Evolutionary conservation across 2,888 invertebrate species (phyloP), one percentile per base, ranked within the genome.

Genomic region (Colletes collaris): DNA sequence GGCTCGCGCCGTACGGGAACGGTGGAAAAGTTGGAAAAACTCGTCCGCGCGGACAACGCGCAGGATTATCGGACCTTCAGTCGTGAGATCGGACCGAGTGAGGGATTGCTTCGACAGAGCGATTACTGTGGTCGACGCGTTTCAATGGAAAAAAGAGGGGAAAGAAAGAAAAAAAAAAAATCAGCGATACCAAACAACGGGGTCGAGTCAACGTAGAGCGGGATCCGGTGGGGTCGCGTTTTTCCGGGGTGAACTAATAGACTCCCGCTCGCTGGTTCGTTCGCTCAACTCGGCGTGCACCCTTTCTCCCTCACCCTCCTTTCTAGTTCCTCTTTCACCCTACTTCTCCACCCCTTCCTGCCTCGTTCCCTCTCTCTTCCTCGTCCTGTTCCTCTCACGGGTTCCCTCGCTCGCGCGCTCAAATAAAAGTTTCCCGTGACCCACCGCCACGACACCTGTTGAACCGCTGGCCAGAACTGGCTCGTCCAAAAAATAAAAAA

Each of bases 371-470:
- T 73, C 75, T 77, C 75, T 71, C 69, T 83, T 77, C 76, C 66
- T 75, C 76, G 73, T 70, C 69, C 83, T 68, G 66, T 82, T 77
- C 63, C 83, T 79, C 86, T 72, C 83, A 75, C 85, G 76, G 62
- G 75, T 81, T 81, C 66, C 79, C 75, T 67, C 70, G 56, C 73
- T 72, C 89, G 87, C 88, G 82, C 86, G 89, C 88, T 90, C 91
- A 91, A 92, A 92, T 92, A 92, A 93, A 92, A 93, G 91, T 92
- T 92, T 89, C 89, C 92, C 90, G 86, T 90, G 90, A 90, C 89
- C 90, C 90, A 91, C 81, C 86, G 82, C 81, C 87, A 79, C 87
- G 87, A 93, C 92, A 92, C 93, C 93, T 93, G 93, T 93, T 93
- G 93, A 92, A 91, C 91, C 87, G 81, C 86, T 89, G 89, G 87